Conservation (phyloP, 2,888 invertebrate genomes). For the Pherbina coryleti region DNA sequence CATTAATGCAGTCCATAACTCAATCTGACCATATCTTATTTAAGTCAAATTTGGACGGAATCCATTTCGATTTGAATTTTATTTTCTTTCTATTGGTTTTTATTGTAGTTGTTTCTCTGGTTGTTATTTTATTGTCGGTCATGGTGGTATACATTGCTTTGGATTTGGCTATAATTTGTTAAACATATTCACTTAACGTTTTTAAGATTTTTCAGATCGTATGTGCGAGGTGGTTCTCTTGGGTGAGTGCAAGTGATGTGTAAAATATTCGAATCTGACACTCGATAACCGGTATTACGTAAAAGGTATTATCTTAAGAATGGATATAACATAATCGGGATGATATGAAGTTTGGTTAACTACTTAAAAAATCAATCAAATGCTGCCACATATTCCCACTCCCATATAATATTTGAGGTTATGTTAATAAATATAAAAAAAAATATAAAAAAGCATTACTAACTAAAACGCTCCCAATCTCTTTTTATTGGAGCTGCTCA, state of each 20-base stretch:
- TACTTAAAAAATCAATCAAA: too few species aligned
- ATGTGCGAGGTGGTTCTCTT: not conserved
- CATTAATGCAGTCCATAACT: conserved; percentile 35
- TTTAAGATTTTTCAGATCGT: conserved; percentile 35
- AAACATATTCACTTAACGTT: conserved; percentile 51
- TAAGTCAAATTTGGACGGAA: conserved; percentile 4
- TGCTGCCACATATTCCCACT: too few species aligned
- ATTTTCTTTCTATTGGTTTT: conserved; percentile 12
- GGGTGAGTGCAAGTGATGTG: not conserved
- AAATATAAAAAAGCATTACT: too few species aligned
- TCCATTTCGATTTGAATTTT: conserved; percentile 20
- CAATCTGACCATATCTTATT: conserved; percentile 21
- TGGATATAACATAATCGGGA: too few species aligned
- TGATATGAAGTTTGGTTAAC: too few species aligned
- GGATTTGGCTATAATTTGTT: conserved; percentile 53
- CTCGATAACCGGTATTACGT: not conserved
- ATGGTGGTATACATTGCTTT: not conserved
- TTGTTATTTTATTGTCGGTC: not conserved
- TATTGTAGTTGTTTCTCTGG: not conserved
- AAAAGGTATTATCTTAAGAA: not conserved
- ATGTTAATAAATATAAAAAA: too few species aligned
- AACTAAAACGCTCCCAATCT: too few species aligned
- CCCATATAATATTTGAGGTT: too few species aligned
- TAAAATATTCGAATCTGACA: not conserved
- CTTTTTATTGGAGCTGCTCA: too few species aligned